Percentiles rank a stretch among this genome's conserved stretches.
phyloP scores from a whole-genome alignment of 2,797 vertebrate genomes.

The Tamandua tetradactyla region DNA sequence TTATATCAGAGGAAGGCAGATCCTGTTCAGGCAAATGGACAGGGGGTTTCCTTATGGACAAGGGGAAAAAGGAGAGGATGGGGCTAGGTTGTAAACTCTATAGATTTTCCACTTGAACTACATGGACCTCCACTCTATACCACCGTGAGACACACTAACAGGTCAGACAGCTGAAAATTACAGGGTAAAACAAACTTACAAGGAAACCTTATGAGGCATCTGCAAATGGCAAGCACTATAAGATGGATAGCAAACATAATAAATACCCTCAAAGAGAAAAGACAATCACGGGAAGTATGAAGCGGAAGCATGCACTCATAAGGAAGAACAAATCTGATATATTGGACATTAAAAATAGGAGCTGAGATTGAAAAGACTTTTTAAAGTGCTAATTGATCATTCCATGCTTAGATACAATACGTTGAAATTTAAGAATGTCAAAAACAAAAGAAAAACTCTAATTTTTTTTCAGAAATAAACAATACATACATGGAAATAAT shows the following conservation, averaged over 20 bases:
- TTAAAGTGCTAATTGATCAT: not conserved
- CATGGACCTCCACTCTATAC: accelerated
- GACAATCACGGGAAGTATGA: not conserved
- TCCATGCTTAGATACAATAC: not conserved
- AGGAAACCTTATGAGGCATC: not conserved
- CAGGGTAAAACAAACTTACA: not conserved
- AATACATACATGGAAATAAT: not conserved
- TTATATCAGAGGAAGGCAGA: not conserved
- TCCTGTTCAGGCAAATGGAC: not conserved
- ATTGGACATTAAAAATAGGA: not conserved
- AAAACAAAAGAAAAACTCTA: not conserved
- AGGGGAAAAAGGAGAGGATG: not conserved
- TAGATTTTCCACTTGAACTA: not conserved
- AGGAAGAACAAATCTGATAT: not conserved
- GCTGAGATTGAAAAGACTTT: not conserved
- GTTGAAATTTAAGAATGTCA: not conserved
- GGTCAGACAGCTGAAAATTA: not conserved
- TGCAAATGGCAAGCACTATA: not conserved
- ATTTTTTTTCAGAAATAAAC: not conserved
- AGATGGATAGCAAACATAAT: not conserved
- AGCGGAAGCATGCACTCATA: not conserved
- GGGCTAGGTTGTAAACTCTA: not conserved
- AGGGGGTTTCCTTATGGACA: not conserved
- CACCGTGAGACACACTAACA: not conserved
- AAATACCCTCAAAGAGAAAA: not conserved